phyloP scores from a whole-genome alignment of 2,888 invertebrate genomes.

The Cryptocheilus praepositus region DNA sequence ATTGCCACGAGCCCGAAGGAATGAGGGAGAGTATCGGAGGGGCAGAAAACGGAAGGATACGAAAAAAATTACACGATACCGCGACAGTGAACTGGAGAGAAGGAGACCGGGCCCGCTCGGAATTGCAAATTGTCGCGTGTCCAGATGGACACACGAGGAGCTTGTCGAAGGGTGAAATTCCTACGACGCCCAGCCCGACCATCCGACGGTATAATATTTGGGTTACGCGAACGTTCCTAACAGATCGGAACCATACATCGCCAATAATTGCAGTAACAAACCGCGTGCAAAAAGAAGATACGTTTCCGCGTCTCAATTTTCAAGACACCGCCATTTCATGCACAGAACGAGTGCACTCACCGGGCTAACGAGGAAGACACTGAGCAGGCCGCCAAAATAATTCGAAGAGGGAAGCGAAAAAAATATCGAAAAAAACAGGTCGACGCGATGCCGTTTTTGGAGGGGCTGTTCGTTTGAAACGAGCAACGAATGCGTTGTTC shows the following conservation, averaged over 20 bases:
- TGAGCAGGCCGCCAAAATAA: too few species aligned
- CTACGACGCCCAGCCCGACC: slow-evolving; percentile 30
- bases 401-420: slow-evolving; percentile 20
- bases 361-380: slow-evolving; percentile 15
- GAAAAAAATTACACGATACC: slow-evolving; percentile 27
- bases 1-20: too few species aligned
- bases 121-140: slow-evolving; percentile 59
- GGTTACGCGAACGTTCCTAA: slow-evolving; percentile 45
- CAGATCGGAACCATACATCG: neutral
- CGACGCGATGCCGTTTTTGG: slow-evolving; percentile 9
- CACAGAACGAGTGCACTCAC: too few species aligned
- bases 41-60: slow-evolving; percentile 11
- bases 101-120: slow-evolving; percentile 44
- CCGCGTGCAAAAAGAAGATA: too few species aligned
- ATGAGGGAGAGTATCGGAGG: slow-evolving; percentile 3
- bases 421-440: slow-evolving; percentile 26
- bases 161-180: slow-evolving; percentile 52
- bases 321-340: too few species aligned
- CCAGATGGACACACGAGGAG: slow-evolving; percentile 57
- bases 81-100: slow-evolving; percentile 24
- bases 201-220: slow-evolving; percentile 55
- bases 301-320: too few species aligned
- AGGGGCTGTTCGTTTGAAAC: slow-evolving; percentile 26
- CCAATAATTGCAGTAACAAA: neutral
- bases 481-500: neutral